phyloP scores from a whole-genome alignment of 2,113 vertebrate species.

The Mus pahari region DNA sequence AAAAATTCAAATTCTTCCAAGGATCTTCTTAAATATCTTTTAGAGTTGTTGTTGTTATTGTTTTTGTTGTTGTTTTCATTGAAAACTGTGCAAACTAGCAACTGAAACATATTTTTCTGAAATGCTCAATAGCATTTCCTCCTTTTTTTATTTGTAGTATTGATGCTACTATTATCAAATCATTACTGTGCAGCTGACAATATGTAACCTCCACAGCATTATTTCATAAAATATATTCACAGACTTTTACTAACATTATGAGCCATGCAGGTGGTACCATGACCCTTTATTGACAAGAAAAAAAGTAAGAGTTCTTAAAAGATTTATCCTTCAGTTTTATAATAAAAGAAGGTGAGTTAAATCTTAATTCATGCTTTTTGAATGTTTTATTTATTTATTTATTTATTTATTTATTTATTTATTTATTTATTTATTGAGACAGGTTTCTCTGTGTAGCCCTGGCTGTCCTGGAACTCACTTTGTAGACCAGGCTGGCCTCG shows the following conservation, averaged over 20 bases:
- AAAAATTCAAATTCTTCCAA: not conserved
- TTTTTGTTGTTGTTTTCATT: not conserved
- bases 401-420: too few relatives aligned
- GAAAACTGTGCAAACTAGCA: not conserved
- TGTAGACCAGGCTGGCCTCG: too few relatives aligned
- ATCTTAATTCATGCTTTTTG: not conserved
- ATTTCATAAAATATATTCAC: not conserved
- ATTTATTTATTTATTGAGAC: too few relatives aligned
- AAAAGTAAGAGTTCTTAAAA: not conserved
- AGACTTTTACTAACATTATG: not conserved
- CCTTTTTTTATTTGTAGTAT: not conserved
- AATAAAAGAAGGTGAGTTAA: not conserved
- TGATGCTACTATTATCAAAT: not conserved
- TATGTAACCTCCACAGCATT: not conserved
- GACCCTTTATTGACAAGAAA: not conserved
- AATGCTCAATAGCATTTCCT: not conserved
- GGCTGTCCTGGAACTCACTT: too few relatives aligned
- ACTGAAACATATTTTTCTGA: not conserved
- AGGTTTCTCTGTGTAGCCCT: too few relatives aligned
- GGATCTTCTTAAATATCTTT: not conserved
- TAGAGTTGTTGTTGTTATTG: too few relatives aligned
- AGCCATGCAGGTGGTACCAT: not conserved
- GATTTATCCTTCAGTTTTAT: not conserved
- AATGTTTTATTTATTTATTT: fast-evolving
- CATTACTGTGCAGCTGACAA: not conserved